Evolutionary conservation across 2,113 vertebrate genomes (phyloP).

Genomic region (Oryzias woworae): DNA sequence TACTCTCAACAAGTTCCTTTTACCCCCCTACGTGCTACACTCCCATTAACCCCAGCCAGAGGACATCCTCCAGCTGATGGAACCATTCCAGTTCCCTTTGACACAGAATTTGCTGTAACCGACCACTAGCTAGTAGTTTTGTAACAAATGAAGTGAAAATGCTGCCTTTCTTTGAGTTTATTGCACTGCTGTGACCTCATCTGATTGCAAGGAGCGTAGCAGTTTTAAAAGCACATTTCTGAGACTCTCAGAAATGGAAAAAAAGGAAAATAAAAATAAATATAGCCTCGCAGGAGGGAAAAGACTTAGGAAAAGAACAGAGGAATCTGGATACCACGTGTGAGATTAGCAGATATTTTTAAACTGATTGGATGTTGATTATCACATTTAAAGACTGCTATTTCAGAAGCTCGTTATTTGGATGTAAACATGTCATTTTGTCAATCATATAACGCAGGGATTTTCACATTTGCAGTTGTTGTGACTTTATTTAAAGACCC

Average conservation of each 20-base stretch:
- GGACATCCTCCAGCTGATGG: constrained; percentile 74
- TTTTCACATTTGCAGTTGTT: no score
- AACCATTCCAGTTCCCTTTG: constrained; percentile 73
- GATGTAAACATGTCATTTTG: background rate
- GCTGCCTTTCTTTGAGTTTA: constrained; percentile 53
- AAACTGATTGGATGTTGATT: constrained; percentile 8
- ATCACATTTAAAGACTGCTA: constrained; percentile 12
- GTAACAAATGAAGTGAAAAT: constrained; percentile 66
- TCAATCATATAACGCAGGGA: no score
- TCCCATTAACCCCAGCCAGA: constrained; percentile 76
- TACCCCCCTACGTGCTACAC: constrained; percentile 68
- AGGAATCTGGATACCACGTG: constrained; percentile 26
- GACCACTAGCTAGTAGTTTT: constrained; percentile 64
- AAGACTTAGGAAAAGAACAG: constrained; percentile 16
- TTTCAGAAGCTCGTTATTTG: background rate
- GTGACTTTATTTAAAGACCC: no score
- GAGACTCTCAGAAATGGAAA: constrained; percentile 37
- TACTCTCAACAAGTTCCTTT: constrained; percentile 46
- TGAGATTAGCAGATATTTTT: constrained; percentile 37
- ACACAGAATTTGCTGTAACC: constrained; percentile 70
- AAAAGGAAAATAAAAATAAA: constrained; percentile 27
- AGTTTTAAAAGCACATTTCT: constrained; percentile 61
- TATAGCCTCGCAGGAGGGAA: constrained; percentile 15
- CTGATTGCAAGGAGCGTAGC: constrained; percentile 56
- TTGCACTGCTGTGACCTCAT: constrained; percentile 66